These are phyloP conservation scores for Bambusicola thoracicus DNA, from an alignment of 2,113 vertebrate genomes.

Conservation along the genomic window DNA sequence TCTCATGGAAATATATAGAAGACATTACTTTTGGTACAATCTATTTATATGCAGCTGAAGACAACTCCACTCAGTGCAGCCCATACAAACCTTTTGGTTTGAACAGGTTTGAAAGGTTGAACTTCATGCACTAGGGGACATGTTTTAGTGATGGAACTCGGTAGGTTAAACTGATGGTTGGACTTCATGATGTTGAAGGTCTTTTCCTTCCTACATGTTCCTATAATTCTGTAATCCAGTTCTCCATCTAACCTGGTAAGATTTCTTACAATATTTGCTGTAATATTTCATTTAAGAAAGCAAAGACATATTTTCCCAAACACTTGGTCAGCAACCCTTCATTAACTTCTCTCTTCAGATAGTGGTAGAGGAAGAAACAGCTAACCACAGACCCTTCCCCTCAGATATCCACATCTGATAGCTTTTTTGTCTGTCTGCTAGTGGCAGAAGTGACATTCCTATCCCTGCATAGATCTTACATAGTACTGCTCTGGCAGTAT, in stretches of 20 bases:
- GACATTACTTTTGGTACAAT: too few relatives aligned
- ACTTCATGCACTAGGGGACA: too few relatives aligned
- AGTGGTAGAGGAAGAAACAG: background rate
- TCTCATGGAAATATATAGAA: too few relatives aligned
- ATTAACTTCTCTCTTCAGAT: background rate
- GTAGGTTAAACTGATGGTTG: background rate
- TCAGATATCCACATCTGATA: fast-evolving
- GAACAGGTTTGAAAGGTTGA: too few relatives aligned
- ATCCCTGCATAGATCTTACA: background rate
- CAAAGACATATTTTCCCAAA: background rate
- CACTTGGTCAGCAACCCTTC: background rate
- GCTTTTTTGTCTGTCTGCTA: background rate
- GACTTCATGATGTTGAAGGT: background rate
- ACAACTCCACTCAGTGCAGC: too few relatives aligned
- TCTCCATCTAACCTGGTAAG: background rate
- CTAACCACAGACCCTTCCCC: background rate
- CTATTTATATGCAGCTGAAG: too few relatives aligned
- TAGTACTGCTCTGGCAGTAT: background rate
- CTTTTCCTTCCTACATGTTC: background rate
- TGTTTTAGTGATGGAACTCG: too few relatives aligned
- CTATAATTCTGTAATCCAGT: background rate
- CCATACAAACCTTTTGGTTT: too few relatives aligned
- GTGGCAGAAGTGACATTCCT: background rate
- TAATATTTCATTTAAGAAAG: background rate
- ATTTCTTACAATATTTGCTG: background rate